These are phyloP conservation scores for Meghimatium bilineatum DNA, from an alignment of 2,888 invertebrate genomes.

Conservation along the genomic window DNA sequence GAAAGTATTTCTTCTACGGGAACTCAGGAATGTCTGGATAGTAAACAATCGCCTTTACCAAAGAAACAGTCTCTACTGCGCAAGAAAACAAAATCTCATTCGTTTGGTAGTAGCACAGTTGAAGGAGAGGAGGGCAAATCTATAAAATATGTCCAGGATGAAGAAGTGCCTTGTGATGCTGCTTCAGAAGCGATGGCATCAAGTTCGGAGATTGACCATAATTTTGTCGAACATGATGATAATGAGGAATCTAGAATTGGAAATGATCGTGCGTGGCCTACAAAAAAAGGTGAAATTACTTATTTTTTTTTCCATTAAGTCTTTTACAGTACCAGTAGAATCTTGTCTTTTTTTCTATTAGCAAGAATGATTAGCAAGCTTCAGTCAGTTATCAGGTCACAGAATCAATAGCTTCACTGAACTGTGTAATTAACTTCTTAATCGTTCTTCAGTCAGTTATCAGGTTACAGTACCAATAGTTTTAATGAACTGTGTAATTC, in stretches of 20 bases:
- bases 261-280: neutral
- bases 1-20: neutral
- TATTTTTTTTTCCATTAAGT: neutral
- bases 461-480: no score
- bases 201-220: conserved; percentile 38
- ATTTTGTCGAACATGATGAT: conserved; percentile 36
- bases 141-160: neutral
- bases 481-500: no score
- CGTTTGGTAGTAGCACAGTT: neutral
- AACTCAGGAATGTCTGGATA: neutral
- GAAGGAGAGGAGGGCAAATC: neutral
- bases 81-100: conserved; percentile 10
- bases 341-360: neutral
- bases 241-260: conserved; percentile 12
- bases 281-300: neutral
- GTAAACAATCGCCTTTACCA: neutral
- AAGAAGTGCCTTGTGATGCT: conserved; percentile 29
- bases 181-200: conserved; percentile 44
- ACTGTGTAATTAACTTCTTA: no score
- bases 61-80: neutral
- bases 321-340: neutral
- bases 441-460: no score
- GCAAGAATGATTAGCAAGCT: neutral
- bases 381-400: no score
- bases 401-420: no score